phyloP scores from a whole-genome alignment of 2,888 invertebrate species.

The Drosophila tripunctata region DNA sequence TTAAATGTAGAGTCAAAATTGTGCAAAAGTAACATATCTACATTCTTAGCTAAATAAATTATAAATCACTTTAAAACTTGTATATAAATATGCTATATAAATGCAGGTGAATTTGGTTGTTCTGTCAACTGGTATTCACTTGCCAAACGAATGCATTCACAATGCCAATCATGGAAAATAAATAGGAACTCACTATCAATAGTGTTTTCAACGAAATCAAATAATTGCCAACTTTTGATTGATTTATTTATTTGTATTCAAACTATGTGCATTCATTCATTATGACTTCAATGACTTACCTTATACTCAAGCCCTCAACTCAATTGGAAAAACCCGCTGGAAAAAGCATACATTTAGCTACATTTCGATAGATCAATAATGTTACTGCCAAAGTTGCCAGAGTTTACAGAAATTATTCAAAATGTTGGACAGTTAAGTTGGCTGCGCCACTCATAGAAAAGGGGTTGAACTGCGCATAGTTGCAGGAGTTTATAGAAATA shows the following conservation, averaged over 20 bases:
- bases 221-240: neutral
- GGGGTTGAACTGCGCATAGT: neutral
- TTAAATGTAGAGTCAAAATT: too few species aligned
- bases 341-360: neutral
- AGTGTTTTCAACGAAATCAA: neutral
- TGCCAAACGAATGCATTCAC: neutral
- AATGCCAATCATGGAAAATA: neutral
- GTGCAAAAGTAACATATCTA: too few species aligned
- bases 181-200: neutral
- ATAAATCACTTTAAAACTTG: too few species aligned
- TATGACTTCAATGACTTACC: neutral
- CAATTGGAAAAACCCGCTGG: neutral
- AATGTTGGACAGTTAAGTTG: slow-evolving; percentile 2
- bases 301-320: neutral
- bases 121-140: neutral
- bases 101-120: slow-evolving; percentile 3
- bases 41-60: too few species aligned
- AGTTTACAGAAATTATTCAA: neutral
- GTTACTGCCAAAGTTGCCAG: neutral
- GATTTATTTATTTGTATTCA: neutral
- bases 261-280: neutral
- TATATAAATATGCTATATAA: too few species aligned
- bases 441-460: too few species aligned
- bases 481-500: neutral
- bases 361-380: neutral